Percentiles rank a stretch among this genome's conserved stretches.
Conservation (phyloP, 2,888 invertebrate species). For the Drosophila austrosaltans region DNA sequence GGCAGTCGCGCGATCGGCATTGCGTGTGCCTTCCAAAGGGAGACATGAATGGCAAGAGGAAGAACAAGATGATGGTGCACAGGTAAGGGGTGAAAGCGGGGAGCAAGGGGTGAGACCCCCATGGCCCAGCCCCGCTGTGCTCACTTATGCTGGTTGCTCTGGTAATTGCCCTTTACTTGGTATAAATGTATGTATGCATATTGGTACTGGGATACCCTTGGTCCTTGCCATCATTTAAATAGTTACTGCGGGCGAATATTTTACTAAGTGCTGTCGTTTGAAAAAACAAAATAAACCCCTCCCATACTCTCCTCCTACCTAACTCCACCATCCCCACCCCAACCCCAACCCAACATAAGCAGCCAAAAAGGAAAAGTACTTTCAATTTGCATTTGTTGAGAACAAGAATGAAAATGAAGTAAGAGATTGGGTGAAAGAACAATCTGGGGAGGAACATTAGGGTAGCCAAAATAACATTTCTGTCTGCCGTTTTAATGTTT, state of each 20-base stretch:
- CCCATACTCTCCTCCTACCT: background rate
- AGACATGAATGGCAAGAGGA: conserved; percentile 8
- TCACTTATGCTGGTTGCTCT: conserved; percentile 66
- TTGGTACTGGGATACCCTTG: background rate
- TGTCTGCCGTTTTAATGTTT: conserved; percentile 58
- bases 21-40: conserved; percentile 36
- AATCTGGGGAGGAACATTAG: background rate
- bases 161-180: conserved; percentile 36
- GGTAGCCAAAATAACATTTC: background rate
- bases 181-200: no score
- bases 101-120: conserved; percentile 46
- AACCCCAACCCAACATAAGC: background rate
- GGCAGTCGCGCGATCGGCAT: conserved; percentile 23
- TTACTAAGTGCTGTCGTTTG: conserved; percentile 65
- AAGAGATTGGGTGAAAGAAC: background rate
- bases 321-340: background rate
- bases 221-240: conserved; percentile 68
- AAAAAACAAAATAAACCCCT: conserved; percentile 16
- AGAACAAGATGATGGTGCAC: background rate
- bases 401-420: background rate
- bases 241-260: conserved; percentile 74
- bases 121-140: conserved; percentile 44
- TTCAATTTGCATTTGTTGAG: conserved; percentile 63
- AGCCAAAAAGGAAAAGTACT: conserved; percentile 17
- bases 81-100: background rate